phyloP scores from a whole-genome alignment of 2,113 vertebrate species.

The Dicaeum eximium region DNA sequence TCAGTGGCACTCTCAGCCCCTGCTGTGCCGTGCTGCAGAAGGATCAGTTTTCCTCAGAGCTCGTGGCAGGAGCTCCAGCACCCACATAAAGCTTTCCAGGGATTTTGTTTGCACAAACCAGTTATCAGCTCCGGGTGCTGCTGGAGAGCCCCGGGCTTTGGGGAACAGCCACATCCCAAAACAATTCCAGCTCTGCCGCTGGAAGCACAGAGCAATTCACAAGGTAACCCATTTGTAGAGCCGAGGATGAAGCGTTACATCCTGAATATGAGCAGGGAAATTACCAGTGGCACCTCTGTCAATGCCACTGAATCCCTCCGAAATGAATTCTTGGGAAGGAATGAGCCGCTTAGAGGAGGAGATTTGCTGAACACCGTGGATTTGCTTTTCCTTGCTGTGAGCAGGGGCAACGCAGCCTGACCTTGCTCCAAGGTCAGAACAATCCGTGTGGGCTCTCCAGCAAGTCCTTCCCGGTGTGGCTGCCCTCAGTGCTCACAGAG shows the following conservation, averaged over 20 bases:
- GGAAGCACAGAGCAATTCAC: not conserved
- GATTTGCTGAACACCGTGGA: constrained; percentile 17
- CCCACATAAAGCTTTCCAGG: not conserved
- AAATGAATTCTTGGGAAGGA: constrained; percentile 57
- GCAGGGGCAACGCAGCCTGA: not conserved
- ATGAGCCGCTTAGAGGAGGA: constrained; percentile 11
- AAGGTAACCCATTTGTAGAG: constrained; percentile 1
- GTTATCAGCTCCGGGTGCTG: not conserved
- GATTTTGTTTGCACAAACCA: not conserved
- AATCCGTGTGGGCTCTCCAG: not conserved
- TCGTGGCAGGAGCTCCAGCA: not conserved
- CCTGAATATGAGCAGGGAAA: constrained; percentile 53
- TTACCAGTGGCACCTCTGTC: constrained; percentile 51
- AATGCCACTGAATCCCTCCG: constrained; percentile 55
- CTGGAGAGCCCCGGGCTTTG: not conserved
- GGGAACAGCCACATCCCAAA: not conserved
- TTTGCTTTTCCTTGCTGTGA: not conserved
- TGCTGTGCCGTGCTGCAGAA: not conserved
- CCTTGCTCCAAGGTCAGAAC: constrained; percentile 25
- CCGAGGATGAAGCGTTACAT: constrained; percentile 50
- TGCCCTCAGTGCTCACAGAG: not conserved
- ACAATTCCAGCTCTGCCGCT: not conserved
- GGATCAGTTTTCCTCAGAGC: not conserved
- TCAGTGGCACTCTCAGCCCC: not conserved
- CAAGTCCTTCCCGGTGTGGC: not conserved